Percentiles rank a stretch among this genome's conserved stretches.
Conservation (phyloP, 1,140 invertebrate species). For the Drosophila grimshawi region DNA sequence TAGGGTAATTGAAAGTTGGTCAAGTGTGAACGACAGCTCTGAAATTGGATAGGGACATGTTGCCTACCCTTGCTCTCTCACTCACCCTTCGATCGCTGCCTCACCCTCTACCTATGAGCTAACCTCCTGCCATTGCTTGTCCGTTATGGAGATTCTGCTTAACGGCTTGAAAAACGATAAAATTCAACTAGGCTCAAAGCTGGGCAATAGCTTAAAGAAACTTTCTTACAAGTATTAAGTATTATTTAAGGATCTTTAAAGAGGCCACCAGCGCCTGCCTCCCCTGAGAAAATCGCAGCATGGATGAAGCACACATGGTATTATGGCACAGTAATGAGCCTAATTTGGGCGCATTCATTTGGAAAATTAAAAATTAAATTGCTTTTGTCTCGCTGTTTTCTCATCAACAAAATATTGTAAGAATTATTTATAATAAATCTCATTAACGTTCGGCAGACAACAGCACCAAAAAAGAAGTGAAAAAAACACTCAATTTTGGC, state of each 20-base stretch:
- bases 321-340: constrained; percentile 70
- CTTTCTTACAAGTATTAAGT: constrained; percentile 7
- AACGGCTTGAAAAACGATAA: constrained; percentile 74
- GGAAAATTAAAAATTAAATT: constrained; percentile 84
- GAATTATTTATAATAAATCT: constrained; percentile 75
- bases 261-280: neutral
- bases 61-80: neutral
- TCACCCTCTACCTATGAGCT: constrained; percentile 11
- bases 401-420: constrained; percentile 55
- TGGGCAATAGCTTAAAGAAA: constrained; percentile 38
- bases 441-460: constrained; percentile 60
- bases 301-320: constrained; percentile 18
- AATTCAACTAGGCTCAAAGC: constrained; percentile 54
- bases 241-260: constrained; percentile 47
- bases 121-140: constrained; percentile 1
- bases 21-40: constrained; percentile 63
- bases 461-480: neutral
- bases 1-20: constrained; percentile 80
- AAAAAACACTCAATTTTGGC: constrained; percentile 16
- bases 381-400: constrained; percentile 67
- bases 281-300: neutral
- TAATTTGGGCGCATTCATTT: constrained; percentile 80
- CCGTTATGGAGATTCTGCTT: constrained; percentile 39
- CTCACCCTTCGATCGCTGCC: neutral
- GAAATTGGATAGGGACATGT: constrained; percentile 38